These are phyloP conservation scores for Lethenteron camtschaticum DNA, from an alignment of 2,113 vertebrate genomes.

Conservation along the genomic window DNA sequence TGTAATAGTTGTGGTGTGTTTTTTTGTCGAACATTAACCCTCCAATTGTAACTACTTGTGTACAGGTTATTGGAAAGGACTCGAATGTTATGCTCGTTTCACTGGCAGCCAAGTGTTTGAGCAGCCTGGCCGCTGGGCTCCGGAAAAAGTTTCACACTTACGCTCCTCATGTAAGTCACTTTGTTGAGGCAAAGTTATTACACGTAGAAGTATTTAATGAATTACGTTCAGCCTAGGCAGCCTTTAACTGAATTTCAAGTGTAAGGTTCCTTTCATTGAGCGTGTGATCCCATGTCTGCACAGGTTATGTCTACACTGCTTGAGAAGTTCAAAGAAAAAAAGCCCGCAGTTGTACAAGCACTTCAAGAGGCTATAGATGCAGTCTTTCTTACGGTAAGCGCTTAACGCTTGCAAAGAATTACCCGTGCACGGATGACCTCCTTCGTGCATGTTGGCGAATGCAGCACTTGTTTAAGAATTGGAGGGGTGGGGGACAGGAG, in stretches of 20 bases:
- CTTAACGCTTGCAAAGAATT: not conserved
- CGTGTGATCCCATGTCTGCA: constrained; percentile 9
- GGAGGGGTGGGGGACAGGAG: too few relatives aligned
- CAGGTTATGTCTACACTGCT: constrained; percentile 84
- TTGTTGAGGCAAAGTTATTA: not conserved
- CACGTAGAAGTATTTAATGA: too few relatives aligned
- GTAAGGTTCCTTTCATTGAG: constrained; percentile 8
- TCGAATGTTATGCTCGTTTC: constrained; percentile 90
- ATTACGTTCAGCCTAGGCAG: not conserved
- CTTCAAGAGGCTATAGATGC: constrained; percentile 89
- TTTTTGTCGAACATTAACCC: too few relatives aligned
- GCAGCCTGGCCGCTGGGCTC: constrained; percentile 56
- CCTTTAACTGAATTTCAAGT: not conserved
- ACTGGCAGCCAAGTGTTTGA: constrained; percentile 76
- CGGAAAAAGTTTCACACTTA: constrained; percentile 94
- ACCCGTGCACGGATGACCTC: too few relatives aligned
- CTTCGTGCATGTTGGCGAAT: too few relatives aligned
- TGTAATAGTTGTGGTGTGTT: too few relatives aligned
- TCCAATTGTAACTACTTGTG: not conserved
- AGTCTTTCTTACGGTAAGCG: constrained; percentile 74
- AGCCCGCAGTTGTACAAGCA: constrained; percentile 77
- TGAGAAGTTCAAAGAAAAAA: constrained; percentile 98
- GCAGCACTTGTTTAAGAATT: too few relatives aligned
- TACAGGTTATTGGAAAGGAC: constrained; percentile 83
- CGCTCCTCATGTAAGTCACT: constrained; percentile 54